Evolutionary conservation across 2,888 invertebrate genomes (phyloP).

Genomic region (Hymenopus coronatus): DNA sequence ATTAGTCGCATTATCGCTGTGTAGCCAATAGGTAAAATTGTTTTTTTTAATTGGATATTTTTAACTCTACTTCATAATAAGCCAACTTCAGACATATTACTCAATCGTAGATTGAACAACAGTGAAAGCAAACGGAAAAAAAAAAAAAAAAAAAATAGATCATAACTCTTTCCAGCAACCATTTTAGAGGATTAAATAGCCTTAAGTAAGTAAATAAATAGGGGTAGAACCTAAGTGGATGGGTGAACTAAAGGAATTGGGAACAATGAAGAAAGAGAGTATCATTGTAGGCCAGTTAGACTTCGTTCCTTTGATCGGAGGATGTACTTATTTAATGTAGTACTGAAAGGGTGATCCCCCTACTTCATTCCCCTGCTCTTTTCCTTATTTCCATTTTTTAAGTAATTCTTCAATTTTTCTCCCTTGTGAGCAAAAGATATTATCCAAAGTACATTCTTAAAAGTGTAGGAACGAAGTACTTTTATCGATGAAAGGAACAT

Average conservation of each 20-base stretch:
- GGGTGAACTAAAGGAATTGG: not conserved
- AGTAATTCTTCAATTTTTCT: not conserved
- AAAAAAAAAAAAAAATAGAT: no score
- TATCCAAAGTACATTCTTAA: not conserved
- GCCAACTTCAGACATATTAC: no score
- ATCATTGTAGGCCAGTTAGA: not conserved
- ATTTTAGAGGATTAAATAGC: no score
- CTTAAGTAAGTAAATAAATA: no score
- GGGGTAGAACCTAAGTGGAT: no score
- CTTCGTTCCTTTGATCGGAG: not conserved
- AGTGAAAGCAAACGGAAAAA: no score
- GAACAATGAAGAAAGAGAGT: not conserved
- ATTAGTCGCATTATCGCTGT: no score
- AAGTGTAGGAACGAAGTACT: not conserved
- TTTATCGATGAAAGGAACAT: not conserved
- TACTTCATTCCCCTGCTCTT: not conserved
- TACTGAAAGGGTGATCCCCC: not conserved
- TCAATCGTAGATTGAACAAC: no score
- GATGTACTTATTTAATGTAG: not conserved
- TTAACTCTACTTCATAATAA: no score
- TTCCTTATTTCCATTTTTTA: not conserved
- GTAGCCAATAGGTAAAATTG: no score
- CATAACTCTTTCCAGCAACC: no score
- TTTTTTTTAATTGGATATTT: fast-evolving
- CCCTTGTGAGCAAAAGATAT: not conserved